Conservation (phyloP, 2,113 vertebrate species). For the Lepus americanus region DNA sequence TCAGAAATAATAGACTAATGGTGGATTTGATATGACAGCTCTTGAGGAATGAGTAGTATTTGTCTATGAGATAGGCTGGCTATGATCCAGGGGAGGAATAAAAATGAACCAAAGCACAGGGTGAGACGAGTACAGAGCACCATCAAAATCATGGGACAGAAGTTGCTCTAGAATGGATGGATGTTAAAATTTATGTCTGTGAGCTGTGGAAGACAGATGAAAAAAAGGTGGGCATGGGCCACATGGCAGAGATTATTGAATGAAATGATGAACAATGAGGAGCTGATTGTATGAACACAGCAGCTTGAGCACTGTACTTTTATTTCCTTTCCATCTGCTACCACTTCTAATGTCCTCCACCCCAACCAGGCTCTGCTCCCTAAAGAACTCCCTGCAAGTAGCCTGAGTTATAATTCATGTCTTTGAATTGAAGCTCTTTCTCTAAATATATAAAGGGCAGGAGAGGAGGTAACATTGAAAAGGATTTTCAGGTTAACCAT, state of each 20-base stretch:
- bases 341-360: no score
- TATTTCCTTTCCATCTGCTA: not conserved
- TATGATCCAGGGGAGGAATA: not conserved
- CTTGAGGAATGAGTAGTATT: not conserved
- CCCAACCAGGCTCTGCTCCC: not conserved
- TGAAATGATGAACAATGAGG: not conserved
- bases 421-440: not conserved
- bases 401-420: not conserved
- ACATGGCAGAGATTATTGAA: not conserved
- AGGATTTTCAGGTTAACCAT: not conserved
- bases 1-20: constrained; percentile 35
- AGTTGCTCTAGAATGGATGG: not conserved
- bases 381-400: not conserved
- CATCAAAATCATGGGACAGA: not conserved
- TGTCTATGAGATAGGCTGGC: not conserved
- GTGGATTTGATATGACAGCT: not conserved
- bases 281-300: not conserved
- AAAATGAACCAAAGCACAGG: not conserved
- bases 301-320: not conserved
- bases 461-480: not conserved
- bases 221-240: not conserved
- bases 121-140: not conserved
- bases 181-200: not conserved
- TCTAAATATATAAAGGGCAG: not conserved
- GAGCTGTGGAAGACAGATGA: not conserved